Base-by-base conservation (phyloP, 2,797 vertebrate species). In the Tokudaia muenninki region DNA sequence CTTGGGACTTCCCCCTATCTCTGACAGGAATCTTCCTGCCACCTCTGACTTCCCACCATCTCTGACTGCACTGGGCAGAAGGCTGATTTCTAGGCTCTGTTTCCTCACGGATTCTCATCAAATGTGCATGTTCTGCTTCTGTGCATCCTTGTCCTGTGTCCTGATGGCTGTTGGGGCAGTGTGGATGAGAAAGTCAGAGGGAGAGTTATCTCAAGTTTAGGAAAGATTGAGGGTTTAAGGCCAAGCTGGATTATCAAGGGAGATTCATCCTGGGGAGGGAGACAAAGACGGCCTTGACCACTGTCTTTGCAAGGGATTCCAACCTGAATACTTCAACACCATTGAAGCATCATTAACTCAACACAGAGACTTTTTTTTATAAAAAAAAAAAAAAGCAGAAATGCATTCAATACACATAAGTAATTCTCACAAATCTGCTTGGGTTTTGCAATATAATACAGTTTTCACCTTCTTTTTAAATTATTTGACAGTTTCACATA, bases 361-460 rank as follows among this genome's bases (percentile, higher is more conserved):
- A 52, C 29, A 70, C 13, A 29, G 65, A 78, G 19, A 19, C 0
- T 9, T 70, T 70, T n/a, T 63, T 59, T 3, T 41, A n/a, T n/a
- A n/a, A n/a, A n/a, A n/a, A 12, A 52, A 12, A 75, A 65, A 34
- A 29, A 57, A 1, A 78, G 26, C 17, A 24, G 70, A 81, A 29
- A 59, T 92, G 19, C 17, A 24, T 41, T 41, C 37, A 82, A n/a
- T 0, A 47, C 26, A 41, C 41, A 24, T 44, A 34, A n/a, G 44
- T 3, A 17, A 78, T 37, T 8, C 8, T 22, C 37, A 21, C 29
- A 12, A 67, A 57, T 31, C 63, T 90, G 24, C 12, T 14, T 41
- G 44, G 3, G 2, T 3, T 31, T 94, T 9, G 0, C 26, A 70
- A 61, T 57, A 50, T 0, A 52, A 4, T 22, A 22, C 16, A 24